phyloP scores from a whole-genome alignment of 2,797 vertebrate genomes.

The Etheostoma nigrum region DNA sequence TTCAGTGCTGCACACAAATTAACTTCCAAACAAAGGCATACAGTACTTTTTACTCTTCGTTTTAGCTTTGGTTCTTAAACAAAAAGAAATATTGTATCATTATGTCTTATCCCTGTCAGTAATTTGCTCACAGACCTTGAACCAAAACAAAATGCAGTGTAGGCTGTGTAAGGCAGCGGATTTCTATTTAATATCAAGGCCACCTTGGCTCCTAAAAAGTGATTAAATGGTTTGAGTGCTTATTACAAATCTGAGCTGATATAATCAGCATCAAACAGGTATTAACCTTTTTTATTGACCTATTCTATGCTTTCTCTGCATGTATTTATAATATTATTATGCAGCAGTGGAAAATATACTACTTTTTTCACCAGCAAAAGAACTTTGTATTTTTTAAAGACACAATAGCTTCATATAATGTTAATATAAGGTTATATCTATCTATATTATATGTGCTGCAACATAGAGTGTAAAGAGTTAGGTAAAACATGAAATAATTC shows the following conservation, averaged over 20 bases:
- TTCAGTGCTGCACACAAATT: background rate
- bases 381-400: no score
- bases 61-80: background rate
- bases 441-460: no score
- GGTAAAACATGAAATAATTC: no score
- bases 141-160: constrained; percentile 33
- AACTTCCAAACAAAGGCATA: no score
- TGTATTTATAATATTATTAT: constrained; percentile 13
- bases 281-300: constrained; percentile 19
- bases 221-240: constrained; percentile 36
- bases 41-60: no score
- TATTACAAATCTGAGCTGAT: constrained; percentile 46
- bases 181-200: constrained; percentile 40
- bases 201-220: constrained; percentile 24
- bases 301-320: constrained; percentile 18
- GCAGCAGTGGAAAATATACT: background rate
- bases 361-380: background rate
- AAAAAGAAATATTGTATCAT: background rate
- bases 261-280: constrained; percentile 21
- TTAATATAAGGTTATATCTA: background rate
- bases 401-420: background rate
- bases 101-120: background rate
- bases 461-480: no score
- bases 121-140: constrained; percentile 3
- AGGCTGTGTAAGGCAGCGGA: constrained; percentile 20